Base-by-base conservation (phyloP, 2,113 vertebrate species). In the Peromyscus maniculatus region DNA sequence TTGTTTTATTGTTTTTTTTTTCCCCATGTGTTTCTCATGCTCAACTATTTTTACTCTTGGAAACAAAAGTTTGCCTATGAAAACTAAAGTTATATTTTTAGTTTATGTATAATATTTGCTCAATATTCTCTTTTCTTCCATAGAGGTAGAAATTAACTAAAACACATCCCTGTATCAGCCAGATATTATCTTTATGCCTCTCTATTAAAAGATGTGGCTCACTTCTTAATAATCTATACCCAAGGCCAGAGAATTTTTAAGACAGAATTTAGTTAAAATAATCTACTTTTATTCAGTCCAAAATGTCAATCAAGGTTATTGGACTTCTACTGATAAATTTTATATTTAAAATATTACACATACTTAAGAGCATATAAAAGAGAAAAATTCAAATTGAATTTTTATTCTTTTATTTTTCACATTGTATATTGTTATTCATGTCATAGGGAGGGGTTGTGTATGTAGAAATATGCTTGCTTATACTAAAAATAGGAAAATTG, bases 11-110 rank as follows among this genome's bases (percentile, higher is more conserved):
- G 43, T 43, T 43, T 96, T 95, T 95, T 98, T 96, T 94, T 95
- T 74, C 78, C 67, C 92, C 96, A 97, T 96, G 72, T 98, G 98
- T 98, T 98, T 98, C 94, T 97, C 93, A 98, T 98, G 95, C 91
- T 82, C 86, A 69, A 91, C 28, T 89, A 95, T 95, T 75, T 66
- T 67, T 96, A 93, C 66, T 71, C 95, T 92, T 91, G 91, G 97
- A 98, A 97, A 66, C 82, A 95, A 96, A 97, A 96, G 4, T 79
- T 97, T 98, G 80, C 67, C 91, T 92, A 17, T 97, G 92, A 97
- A 96, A 98, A 98, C 96, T 83, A 2, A 71, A 90, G 9, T 93
- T 97, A 74, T 96, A 92, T 97, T 98, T 98, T 91, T 96, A 21
- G 92, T 84, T 94, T 88, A 94, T 97, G 98, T 98, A 67, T 89